Conservation (phyloP, 2,113 vertebrate genomes). For the Anarhynchus alexandrinus region DNA sequence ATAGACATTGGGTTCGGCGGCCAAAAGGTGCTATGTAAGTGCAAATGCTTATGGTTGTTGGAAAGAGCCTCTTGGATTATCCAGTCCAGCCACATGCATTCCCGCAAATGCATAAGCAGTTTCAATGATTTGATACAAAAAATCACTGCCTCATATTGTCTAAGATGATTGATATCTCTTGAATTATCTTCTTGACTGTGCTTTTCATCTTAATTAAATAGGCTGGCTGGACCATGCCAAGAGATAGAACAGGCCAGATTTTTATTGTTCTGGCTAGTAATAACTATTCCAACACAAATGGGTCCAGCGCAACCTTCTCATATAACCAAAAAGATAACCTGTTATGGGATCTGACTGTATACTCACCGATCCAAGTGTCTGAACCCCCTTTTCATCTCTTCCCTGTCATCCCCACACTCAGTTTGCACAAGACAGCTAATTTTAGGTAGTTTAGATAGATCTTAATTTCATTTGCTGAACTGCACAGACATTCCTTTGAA, state of each 20-base stretch:
- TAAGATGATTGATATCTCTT: slow-evolving; percentile 26
- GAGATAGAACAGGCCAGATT: background rate
- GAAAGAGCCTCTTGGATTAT: slow-evolving; percentile 12
- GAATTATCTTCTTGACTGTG: slow-evolving; percentile 46
- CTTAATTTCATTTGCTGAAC: background rate
- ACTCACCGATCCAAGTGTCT: background rate
- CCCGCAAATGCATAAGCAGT: slow-evolving; percentile 13
- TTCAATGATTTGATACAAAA: background rate
- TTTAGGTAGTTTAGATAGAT: background rate
- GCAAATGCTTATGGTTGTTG: slow-evolving; percentile 4
- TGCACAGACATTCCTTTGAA: background rate
- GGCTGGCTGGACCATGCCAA: slow-evolving; percentile 17
- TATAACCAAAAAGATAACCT: background rate
- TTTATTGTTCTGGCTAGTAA: background rate
- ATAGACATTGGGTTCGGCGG: background rate
- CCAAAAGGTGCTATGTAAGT: slow-evolving; percentile 27
- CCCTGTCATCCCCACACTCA: background rate
- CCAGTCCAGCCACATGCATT: slow-evolving; percentile 2
- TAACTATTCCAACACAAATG: background rate
- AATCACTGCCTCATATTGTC: slow-evolving; percentile 14
- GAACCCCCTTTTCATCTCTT: background rate
- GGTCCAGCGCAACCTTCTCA: background rate
- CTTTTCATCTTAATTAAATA: slow-evolving; percentile 63
- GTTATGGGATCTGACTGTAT: background rate
- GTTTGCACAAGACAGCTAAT: background rate